Evolutionary conservation across 2,113 vertebrate genomes (phyloP), one percentile per base, ranked within the genome.

Genomic region (Ivindomyrus marchei): DNA sequence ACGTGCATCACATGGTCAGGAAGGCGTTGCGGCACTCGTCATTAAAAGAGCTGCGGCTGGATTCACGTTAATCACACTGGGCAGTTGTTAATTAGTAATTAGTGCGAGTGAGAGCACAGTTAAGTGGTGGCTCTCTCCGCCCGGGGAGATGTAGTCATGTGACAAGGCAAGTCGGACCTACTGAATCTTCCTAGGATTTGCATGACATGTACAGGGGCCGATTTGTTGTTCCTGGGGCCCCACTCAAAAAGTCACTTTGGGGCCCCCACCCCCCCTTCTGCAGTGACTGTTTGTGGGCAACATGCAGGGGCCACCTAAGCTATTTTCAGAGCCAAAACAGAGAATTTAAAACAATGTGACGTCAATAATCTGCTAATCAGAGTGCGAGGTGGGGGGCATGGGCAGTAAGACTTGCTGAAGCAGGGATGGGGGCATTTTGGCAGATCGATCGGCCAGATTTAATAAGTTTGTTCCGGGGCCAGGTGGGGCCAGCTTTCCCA

Each of bases 51-150:
- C 80, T 8, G 8, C 17, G 39, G 45, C 39, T 19, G 7, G 45
- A 47, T 84, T 84, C 80, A 84, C 80, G 39, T 84, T 84, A 84
- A 84, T 84, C 39, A 84, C 80, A 47, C 42, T 46, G 80, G 80
- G 80, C 39, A 84, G 39, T 24, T 46, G 80, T 84, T 84, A 84
- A 84, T 84, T 84, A 84, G 80, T 84, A 47, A 84, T 84, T 84
- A 84, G 8, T 46, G 80, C 2, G 17, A 84, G 80, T 84, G 80
- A 36, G 39, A 84, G 19, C 80, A 84, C 80, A 47, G 80, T 84
- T 84, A 47, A 84, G 80, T 47, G 80, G 39, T 47, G 39, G 39
- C 45, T 84, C 21, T 84, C 80, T 84, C 1, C 15, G 21, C 8
- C 39, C 80, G 19, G 39, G 39, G 42, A n/a, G 21, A 15, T 84